Percentiles rank a stretch among this genome's conserved stretches.
Conservation (phyloP, 2,113 vertebrate genomes). For the Scomber scombrus region DNA sequence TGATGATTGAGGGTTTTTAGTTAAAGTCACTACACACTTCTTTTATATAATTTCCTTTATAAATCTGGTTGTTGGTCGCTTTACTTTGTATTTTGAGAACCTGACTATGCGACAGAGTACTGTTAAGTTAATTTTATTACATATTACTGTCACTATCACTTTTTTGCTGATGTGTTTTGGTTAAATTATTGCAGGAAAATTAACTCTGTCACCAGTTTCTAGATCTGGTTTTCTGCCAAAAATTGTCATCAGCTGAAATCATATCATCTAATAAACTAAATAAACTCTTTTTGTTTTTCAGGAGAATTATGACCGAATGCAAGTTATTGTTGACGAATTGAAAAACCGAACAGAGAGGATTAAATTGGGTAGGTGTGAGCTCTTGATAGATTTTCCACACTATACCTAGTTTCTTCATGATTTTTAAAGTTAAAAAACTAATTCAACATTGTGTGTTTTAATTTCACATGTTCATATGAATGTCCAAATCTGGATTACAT, state of each 20-base stretch:
- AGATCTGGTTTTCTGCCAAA: neutral
- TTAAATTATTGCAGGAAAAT: too few relatives aligned
- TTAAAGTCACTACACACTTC: neutral
- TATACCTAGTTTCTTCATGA: too few relatives aligned
- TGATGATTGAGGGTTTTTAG: too few relatives aligned
- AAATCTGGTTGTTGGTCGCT: accelerated
- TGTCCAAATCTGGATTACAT: neutral
- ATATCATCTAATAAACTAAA: neutral
- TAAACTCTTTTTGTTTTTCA: conserved; percentile 65
- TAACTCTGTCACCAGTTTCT: neutral
- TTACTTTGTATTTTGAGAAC: neutral
- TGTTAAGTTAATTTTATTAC: neutral
- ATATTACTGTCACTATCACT: neutral
- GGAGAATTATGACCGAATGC: conserved; percentile 98
- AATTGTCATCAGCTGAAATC: neutral
- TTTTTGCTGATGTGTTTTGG: neutral
- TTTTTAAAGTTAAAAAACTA: neutral
- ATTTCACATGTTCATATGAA: conserved; percentile 6
- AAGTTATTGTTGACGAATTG: conserved; percentile 89
- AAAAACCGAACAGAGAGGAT: conserved; percentile 88
- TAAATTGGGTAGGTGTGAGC: conserved; percentile 86
- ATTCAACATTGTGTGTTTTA: conserved; percentile 17
- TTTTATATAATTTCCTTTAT: too few relatives aligned
- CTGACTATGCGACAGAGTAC: neutral
- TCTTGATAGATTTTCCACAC: neutral